phyloP scores from a whole-genome alignment of 2,113 vertebrate genomes.

The Forbesichthys agassizii region DNA sequence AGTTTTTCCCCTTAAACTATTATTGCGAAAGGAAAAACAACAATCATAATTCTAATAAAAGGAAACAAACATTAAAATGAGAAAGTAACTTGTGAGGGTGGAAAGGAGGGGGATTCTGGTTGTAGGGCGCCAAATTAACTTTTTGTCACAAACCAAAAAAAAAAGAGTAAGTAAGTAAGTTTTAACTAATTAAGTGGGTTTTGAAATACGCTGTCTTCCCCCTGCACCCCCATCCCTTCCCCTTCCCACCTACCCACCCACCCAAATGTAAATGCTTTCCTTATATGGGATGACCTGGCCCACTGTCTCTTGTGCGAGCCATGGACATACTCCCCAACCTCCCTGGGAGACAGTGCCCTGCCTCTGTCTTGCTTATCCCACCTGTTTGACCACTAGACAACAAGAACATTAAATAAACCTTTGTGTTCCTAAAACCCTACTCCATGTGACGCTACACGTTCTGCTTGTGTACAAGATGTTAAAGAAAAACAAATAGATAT shows the following conservation, averaged over 20 bases:
- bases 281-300: no score
- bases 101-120: slow-evolving; percentile 75
- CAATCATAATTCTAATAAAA: slow-evolving; percentile 75
- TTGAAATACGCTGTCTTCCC: slow-evolving; percentile 73
- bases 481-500: not conserved
- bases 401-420: not conserved
- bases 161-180: slow-evolving; percentile 53
- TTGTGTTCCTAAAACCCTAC: not conserved
- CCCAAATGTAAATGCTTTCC: slow-evolving; percentile 6
- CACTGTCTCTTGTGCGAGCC: not conserved
- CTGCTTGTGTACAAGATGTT: slow-evolving; percentile 17
- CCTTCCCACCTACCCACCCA: slow-evolving; percentile 30
- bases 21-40: slow-evolving; percentile 75
- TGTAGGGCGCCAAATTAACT: slow-evolving; percentile 80
- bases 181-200: slow-evolving; percentile 47
- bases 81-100: slow-evolving; percentile 71
- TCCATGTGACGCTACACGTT: slow-evolving; percentile 1
- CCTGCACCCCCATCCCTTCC: not conserved
- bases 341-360: not conserved
- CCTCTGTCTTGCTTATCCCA: not conserved
- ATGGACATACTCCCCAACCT: slow-evolving; percentile 5
- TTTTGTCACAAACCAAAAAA: slow-evolving; percentile 78
- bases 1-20: slow-evolving; percentile 70
- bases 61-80: slow-evolving; percentile 65
- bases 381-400: slow-evolving; percentile 1